These are phyloP conservation scores for Stramonita haemastoma DNA, from an alignment of 2,888 invertebrate species.

Conservation along the genomic window DNA sequence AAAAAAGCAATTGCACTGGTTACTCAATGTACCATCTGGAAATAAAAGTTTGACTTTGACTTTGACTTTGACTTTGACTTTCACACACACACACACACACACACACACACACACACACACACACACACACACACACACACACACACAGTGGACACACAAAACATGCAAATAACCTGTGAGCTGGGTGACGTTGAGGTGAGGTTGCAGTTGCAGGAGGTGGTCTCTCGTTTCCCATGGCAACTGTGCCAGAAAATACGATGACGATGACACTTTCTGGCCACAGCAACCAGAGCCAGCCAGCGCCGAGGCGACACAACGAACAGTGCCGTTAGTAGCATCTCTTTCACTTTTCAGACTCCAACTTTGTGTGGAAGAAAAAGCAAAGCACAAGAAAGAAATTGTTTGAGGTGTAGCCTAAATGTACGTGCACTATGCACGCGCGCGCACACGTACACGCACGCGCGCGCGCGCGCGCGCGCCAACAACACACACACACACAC, in stretches of 20 bases:
- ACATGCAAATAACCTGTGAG: slow-evolving; percentile 11
- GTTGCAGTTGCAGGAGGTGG: slow-evolving; percentile 16
- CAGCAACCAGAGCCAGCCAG: not conserved
- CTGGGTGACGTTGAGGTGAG: slow-evolving; percentile 8
- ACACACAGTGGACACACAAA: too few relatives aligned
- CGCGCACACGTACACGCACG: not conserved
- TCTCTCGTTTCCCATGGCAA: slow-evolving; percentile 27
- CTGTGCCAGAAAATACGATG: not conserved
- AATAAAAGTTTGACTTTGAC: too few relatives aligned
- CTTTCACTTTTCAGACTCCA: too few relatives aligned
- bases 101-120: too few relatives aligned
- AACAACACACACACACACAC: not conserved
- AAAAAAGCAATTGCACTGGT: too few relatives aligned
- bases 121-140: too few relatives aligned
- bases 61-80: too few relatives aligned
- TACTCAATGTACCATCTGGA: too few relatives aligned
- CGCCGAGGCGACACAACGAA: not conserved
- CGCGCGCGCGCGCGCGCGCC: not conserved
- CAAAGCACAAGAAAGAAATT: not conserved
- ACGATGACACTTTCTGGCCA: not conserved
- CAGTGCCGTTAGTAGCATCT: not conserved
- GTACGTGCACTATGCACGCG: not conserved
- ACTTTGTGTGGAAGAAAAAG: not conserved
- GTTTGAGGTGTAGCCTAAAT: not conserved
- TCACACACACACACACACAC: too few relatives aligned